phyloP scores from a whole-genome alignment of 2,113 vertebrate species.

The Oenanthe oenanthe region DNA sequence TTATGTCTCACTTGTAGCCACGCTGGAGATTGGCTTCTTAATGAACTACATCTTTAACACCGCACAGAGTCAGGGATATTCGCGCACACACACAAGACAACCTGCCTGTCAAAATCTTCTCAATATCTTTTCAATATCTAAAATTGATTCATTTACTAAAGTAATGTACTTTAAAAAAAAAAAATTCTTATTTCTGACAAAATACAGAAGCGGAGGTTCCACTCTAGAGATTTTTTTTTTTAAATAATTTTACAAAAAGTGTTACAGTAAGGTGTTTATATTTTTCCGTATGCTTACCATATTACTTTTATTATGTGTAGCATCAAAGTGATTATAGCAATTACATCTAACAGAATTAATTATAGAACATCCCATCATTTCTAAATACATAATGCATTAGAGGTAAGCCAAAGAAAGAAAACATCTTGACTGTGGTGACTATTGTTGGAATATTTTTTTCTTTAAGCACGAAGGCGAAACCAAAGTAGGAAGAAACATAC shows the following conservation, averaged over 20 bases:
- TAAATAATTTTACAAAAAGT: constrained; percentile 43
- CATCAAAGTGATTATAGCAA: constrained; percentile 86
- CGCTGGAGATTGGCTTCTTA: constrained; percentile 34
- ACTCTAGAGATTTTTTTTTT: neutral
- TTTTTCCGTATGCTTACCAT: constrained; percentile 79
- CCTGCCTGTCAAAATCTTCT: constrained; percentile 43
- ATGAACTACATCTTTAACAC: constrained; percentile 59
- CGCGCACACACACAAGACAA: neutral
- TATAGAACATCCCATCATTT: constrained; percentile 79
- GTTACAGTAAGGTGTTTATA: constrained; percentile 80
- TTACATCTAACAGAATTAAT: constrained; percentile 87
- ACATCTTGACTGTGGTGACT: constrained; percentile 72
- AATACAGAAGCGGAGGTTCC: neutral
- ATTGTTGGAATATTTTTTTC: constrained; percentile 65
- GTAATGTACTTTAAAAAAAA: neutral
- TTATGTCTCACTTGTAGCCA: constrained; percentile 10
- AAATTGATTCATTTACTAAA: constrained; percentile 45
- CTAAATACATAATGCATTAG: constrained; percentile 81
- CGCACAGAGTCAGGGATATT: neutral
- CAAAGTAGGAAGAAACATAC: neutral
- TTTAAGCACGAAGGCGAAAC: constrained; percentile 3
- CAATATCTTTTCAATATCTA: constrained; percentile 23
- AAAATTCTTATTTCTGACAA: neutral
- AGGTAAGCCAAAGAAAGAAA: constrained; percentile 77
- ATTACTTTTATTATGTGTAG: constrained; percentile 84